A percentile compares a stretch with the other conserved stretches of the same genome.
phyloP scores from a whole-genome alignment of 92 coral and sea anemone genomes.

The Phymanthus crucifer region DNA sequence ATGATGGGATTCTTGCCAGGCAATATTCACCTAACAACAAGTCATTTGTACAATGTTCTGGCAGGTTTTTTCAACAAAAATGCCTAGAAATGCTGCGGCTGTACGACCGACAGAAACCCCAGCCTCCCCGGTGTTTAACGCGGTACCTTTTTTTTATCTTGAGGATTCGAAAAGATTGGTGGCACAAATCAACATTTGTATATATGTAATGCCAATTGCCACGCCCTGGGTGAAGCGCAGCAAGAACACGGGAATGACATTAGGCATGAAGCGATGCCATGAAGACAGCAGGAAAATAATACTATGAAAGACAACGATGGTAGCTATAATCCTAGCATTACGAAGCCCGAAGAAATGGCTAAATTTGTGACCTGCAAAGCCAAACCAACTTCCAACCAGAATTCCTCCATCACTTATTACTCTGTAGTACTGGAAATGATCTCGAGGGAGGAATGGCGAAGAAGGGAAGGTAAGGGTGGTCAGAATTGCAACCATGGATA shows the following conservation, averaged over 20 bases:
- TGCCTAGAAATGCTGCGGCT: constrained; percentile 5
- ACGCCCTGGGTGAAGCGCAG: constrained; percentile 15
- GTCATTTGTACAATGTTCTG: constrained; percentile 10
- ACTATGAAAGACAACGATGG: neutral
- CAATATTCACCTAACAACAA: constrained; percentile 7
- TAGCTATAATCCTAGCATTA: neutral
- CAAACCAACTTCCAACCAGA: neutral
- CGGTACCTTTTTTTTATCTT: constrained; percentile 9
- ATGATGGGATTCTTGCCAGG: constrained; percentile 4
- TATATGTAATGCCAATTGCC: neutral
- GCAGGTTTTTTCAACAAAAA: constrained; percentile 2
- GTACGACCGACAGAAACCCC: constrained; percentile 1
- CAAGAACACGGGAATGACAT: neutral
- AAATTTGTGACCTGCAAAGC: neutral
- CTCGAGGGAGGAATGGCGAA: constrained; percentile 18
- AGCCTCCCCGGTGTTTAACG: neutral
- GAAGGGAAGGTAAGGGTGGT: constrained; percentile 16
- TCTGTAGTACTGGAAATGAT: constrained; percentile 24
- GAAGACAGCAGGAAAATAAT: constrained; percentile 3
- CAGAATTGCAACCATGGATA: neutral
- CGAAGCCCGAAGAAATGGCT: neutral
- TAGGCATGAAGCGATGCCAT: constrained; percentile 17
- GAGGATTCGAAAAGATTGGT: neutral
- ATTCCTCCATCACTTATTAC: neutral
- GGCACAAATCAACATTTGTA: neutral